Evolutionary conservation across 92 coral and sea anemone species (phyloP).

Genomic region (Meandrina meandrites): DNA sequence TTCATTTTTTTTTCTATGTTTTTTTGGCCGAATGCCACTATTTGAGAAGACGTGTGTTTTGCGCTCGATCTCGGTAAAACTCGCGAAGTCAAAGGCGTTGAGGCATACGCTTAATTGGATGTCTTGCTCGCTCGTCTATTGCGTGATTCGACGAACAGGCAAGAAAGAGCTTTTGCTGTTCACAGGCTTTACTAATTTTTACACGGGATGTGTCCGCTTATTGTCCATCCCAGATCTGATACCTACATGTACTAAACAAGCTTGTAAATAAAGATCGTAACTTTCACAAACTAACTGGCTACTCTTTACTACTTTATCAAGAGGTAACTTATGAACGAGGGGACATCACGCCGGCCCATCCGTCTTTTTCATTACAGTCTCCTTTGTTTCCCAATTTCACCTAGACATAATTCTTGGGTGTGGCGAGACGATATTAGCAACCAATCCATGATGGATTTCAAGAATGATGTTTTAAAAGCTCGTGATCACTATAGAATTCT

Average conservation of each 20-base stretch:
- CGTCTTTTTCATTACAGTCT: no score
- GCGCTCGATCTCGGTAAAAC: neutral
- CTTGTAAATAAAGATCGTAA: slow-evolving; percentile 1
- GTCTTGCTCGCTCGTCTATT: neutral
- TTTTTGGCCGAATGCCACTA: neutral
- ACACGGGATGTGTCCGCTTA: neutral
- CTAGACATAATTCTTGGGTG: no score
- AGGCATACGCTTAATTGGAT: neutral
- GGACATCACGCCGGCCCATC: no score
- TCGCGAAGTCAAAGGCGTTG: neutral
- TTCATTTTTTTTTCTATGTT: neutral
- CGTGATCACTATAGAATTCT: no score
- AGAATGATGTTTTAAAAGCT: no score
- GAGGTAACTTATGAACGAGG: no score
- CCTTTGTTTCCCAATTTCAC: no score
- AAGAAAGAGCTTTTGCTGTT: neutral
- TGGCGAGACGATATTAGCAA: no score
- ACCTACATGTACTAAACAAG: neutral
- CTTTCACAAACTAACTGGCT: neutral
- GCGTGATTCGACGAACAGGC: neutral
- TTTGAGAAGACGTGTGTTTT: neutral
- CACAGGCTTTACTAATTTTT: no score
- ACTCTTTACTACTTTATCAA: neutral
- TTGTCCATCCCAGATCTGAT: neutral
- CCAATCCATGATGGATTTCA: no score